Evolutionary conservation across 35 echinoderm and acorn worm species (phyloP), one percentile per base, ranked within the genome.

Genomic region (Ophioderma brevispina): DNA sequence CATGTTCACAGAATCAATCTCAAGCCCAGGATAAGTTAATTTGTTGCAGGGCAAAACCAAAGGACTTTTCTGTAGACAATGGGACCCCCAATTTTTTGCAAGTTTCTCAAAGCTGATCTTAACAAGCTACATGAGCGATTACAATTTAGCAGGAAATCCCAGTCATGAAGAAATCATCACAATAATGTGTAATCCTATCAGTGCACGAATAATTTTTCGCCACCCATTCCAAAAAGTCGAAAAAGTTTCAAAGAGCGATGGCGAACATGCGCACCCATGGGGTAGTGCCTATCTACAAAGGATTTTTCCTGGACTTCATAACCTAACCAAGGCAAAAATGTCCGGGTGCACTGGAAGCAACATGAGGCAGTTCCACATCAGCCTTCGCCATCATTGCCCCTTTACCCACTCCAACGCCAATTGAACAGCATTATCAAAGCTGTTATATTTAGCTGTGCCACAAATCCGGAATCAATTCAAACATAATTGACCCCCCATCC

Each of bases 211-310:
- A 23, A 15, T 37, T 32, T 42, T 40, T 49, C 6, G 46, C 25
- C 8, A 32, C 30, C 39, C n/a, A n/a, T n/a, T n/a, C n/a, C n/a
- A 75, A n/a, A 76, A 75, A 1, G 64, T 76, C 13, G 25, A 37
- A 30, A 87, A 87, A 35, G 37, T 70, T 37, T 86, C 63, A 46
- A 87, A 87, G 70, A 40, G 36, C 23, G 85, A 36, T 39, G 37
- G 50, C 39, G 33, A 59, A 87, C 63, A 87, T 87, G 38, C 85
- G n/a, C n/a, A 8, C 85, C 85, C 85, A 87, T 75, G 2, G 84
- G 84, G 0, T 64, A 14, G 25, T 32, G 35, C 37, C 11, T 64
- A n/a, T 86, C 84, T 35, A 35, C 49, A 75, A 64, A 86, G 36
- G 21, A 86, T 18, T 33, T 33, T 14, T 33, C 84, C 11, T 86